These are phyloP conservation scores for Yponomeuta cagnagella DNA, from an alignment of 2,888 invertebrate genomes.

Conservation along the genomic window DNA sequence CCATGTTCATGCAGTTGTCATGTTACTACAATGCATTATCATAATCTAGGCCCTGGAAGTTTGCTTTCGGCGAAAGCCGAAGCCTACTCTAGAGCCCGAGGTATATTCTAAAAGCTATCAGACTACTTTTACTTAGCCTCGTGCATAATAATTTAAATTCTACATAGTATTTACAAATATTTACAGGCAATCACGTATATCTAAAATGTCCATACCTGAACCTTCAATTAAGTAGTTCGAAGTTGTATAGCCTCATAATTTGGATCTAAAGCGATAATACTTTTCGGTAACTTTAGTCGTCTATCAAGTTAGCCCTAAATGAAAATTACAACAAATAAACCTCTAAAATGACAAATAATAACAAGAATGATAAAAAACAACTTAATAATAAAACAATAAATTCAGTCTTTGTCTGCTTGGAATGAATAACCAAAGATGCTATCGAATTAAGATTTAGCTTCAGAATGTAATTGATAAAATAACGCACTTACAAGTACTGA, in stretches of 20 bases:
- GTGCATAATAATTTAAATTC: background rate
- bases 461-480: background rate
- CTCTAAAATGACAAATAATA: slow-evolving; percentile 60
- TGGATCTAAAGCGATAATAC: slow-evolving; percentile 65
- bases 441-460: background rate
- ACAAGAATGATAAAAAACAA: slow-evolving; percentile 18
- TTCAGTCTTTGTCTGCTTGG: slow-evolving; percentile 61
- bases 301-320: slow-evolving; percentile 44
- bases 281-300: slow-evolving; percentile 72
- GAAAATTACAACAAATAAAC: slow-evolving; percentile 69
- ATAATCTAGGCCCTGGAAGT: no score
- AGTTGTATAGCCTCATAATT: slow-evolving; percentile 55
- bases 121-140: slow-evolving; percentile 10
- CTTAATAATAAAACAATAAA: slow-evolving; percentile 42
- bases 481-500: background rate
- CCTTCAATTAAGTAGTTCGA: background rate
- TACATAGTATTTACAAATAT: slow-evolving; percentile 29
- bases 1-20: no score
- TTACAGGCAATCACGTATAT: slow-evolving; percentile 37
- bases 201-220: background rate
- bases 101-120: no score
- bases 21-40: no score
- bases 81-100: no score
- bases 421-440: slow-evolving; percentile 30
- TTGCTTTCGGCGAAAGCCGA: no score